Conservation (phyloP, 2,113 vertebrate species). For the Bucco capensis region DNA sequence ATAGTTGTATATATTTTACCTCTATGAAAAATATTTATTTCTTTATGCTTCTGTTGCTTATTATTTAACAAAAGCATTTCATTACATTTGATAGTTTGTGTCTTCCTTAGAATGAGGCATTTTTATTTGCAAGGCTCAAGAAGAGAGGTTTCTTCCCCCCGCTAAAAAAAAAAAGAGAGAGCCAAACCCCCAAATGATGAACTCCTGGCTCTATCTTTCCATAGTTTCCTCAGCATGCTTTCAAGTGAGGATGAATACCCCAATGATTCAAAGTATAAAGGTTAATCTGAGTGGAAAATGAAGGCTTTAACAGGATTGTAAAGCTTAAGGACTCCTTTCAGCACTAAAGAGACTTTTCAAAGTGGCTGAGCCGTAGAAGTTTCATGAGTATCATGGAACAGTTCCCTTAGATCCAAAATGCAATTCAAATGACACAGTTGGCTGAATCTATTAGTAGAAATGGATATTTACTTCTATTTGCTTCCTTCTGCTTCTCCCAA, state of each 20-base stretch:
- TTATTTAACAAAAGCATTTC: slow-evolving; percentile 82
- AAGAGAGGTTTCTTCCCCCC: slow-evolving; percentile 19
- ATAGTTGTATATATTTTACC: slow-evolving; percentile 83
- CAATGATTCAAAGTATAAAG: slow-evolving; percentile 52
- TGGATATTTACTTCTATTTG: slow-evolving; percentile 25
- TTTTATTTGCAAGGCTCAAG: slow-evolving; percentile 63
- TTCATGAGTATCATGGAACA: slow-evolving; percentile 14
- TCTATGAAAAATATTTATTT: slow-evolving; percentile 82
- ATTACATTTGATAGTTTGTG: slow-evolving; percentile 78
- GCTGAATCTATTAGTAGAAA: slow-evolving; percentile 4
- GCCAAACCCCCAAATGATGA: background rate
- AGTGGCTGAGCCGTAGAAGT: slow-evolving; percentile 23
- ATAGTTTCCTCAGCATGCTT: slow-evolving; percentile 19
- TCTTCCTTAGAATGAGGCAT: slow-evolving; percentile 70
- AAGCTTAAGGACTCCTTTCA: slow-evolving; percentile 58
- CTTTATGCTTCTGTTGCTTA: slow-evolving; percentile 75
- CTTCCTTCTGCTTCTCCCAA: background rate
- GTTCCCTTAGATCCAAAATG: background rate
- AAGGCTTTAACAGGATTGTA: slow-evolving; percentile 61
- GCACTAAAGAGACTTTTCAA: slow-evolving; percentile 47
- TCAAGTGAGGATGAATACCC: slow-evolving; percentile 52
- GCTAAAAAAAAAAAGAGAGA: background rate
- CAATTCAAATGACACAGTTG: slow-evolving; percentile 26
- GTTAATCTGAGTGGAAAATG: slow-evolving; percentile 66
- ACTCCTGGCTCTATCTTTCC: slow-evolving; percentile 30